Percentiles rank a stretch among this genome's conserved stretches.
phyloP scores from a whole-genome alignment of 2,797 vertebrate species.

The Macroramphosus scolopax region DNA sequence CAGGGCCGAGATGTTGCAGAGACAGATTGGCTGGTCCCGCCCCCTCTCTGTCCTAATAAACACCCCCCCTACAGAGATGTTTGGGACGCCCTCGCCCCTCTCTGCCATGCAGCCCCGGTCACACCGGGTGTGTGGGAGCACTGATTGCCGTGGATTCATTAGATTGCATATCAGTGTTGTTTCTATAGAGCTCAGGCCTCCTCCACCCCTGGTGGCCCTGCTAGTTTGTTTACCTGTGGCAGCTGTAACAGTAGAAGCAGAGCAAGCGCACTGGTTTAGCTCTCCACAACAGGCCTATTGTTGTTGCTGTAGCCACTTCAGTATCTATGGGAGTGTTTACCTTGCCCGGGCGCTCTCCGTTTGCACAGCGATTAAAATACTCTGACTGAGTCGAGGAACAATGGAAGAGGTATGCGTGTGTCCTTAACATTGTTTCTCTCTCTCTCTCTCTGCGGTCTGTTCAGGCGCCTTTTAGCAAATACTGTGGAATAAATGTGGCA shows the following conservation, averaged over 20 bases:
- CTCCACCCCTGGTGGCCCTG: conserved; percentile 55
- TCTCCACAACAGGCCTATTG: conserved; percentile 63
- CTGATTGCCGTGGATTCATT: conserved; percentile 47
- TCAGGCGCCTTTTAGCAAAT: conserved; percentile 28
- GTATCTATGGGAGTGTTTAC: conserved; percentile 64
- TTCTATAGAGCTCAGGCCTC: conserved; percentile 44
- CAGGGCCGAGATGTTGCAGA: conserved; percentile 18
- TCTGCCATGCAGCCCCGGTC: conserved; percentile 39
- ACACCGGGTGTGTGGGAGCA: conserved; percentile 45
- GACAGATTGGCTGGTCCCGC: conserved; percentile 33
- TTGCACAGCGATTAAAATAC: conserved; percentile 61
- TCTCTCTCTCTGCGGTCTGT: conserved; percentile 10
- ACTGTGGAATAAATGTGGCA: conserved; percentile 46
- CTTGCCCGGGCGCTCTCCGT: conserved; percentile 48
- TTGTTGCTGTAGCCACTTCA: conserved; percentile 45
- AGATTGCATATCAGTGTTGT: conserved; percentile 65
- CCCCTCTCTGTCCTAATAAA: conserved; percentile 34
- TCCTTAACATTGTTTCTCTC: conserved; percentile 22
- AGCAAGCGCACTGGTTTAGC: conserved; percentile 37
- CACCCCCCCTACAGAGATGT: conserved; percentile 31
- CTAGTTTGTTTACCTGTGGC: conserved; percentile 67
- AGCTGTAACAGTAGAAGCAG: conserved; percentile 58
- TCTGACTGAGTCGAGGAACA: conserved; percentile 49
- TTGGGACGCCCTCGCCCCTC: conserved; percentile 17
- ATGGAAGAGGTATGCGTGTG: conserved; percentile 32